These are phyloP conservation scores for Sebastes hubbsi DNA, from an alignment of 2,797 vertebrate genomes.

Conservation along the genomic window DNA sequence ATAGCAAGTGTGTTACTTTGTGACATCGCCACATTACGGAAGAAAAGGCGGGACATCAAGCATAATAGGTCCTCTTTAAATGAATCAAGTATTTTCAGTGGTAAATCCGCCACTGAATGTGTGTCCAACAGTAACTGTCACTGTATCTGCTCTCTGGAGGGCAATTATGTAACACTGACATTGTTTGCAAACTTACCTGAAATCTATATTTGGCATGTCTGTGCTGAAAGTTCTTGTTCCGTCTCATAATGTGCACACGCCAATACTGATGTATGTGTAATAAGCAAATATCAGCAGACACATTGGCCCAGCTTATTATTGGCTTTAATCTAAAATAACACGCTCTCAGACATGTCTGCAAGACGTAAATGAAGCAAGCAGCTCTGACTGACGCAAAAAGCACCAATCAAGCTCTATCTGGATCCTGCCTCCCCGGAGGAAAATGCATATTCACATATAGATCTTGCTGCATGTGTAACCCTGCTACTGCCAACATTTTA, in stretches of 20 bases:
- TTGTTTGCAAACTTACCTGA: not conserved
- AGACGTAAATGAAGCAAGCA: constrained; percentile 20
- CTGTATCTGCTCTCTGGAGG: not conserved
- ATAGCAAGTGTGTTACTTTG: too few species aligned
- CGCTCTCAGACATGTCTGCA: constrained; percentile 15
- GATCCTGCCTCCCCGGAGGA: constrained; percentile 1
- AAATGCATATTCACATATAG: not conserved
- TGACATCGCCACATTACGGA: too few species aligned
- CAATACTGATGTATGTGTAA: not conserved
- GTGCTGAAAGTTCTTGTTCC: not conserved
- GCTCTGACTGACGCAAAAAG: constrained; percentile 19
- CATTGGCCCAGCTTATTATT: not conserved
- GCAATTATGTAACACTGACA: not conserved
- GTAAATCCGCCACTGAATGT: not conserved
- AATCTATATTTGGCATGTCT: not conserved
- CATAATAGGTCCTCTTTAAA: not conserved
- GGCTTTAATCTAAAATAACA: constrained; percentile 17
- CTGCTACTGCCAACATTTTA: not conserved
- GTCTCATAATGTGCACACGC: not conserved
- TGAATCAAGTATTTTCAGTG: not conserved
- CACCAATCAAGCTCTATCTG: constrained; percentile 39
- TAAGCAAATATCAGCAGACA: not conserved
- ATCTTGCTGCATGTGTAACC: not conserved
- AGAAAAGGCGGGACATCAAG: too few species aligned
- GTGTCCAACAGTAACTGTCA: not conserved